A percentile compares a stretch with the other conserved stretches of the same genome.
Conservation (phyloP, 2,113 vertebrate species). For the Eurystomus gularis region DNA sequence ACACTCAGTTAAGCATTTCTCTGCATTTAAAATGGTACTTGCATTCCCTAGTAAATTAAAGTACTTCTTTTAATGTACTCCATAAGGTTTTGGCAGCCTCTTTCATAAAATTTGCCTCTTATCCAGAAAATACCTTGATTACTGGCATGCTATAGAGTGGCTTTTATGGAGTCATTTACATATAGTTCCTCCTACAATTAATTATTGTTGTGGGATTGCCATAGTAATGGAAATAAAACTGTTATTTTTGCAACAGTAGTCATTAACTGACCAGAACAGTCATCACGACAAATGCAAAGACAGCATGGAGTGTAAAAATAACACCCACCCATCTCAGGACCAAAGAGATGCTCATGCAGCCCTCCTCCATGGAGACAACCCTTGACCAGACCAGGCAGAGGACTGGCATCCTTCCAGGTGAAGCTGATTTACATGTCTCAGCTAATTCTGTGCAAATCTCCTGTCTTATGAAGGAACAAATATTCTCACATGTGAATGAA, state of each 20-base stretch:
- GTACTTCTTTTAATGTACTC: neutral
- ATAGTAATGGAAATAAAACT: neutral
- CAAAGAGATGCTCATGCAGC: neutral
- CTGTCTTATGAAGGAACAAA: neutral
- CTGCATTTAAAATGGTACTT: neutral
- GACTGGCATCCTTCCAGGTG: neutral
- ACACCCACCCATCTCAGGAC: neutral
- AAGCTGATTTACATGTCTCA: neutral
- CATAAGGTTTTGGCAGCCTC: neutral
- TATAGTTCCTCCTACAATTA: neutral
- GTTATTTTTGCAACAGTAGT: neutral
- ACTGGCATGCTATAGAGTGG: neutral
- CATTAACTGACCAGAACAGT: neutral
- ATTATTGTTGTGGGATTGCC: neutral
- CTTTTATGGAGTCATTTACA: neutral
- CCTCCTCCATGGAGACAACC: neutral
- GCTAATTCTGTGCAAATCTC: neutral
- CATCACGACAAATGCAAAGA: neutral
- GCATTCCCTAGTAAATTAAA: neutral
- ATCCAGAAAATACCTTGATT: neutral
- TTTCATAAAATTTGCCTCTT: neutral
- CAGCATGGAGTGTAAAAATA: neutral
- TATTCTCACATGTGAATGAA: neutral
- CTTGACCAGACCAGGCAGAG: neutral
- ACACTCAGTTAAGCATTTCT: slow-evolving; percentile 15